Base-by-base conservation (phyloP, 2,888 invertebrate species). In the Dicycla oo region DNA sequence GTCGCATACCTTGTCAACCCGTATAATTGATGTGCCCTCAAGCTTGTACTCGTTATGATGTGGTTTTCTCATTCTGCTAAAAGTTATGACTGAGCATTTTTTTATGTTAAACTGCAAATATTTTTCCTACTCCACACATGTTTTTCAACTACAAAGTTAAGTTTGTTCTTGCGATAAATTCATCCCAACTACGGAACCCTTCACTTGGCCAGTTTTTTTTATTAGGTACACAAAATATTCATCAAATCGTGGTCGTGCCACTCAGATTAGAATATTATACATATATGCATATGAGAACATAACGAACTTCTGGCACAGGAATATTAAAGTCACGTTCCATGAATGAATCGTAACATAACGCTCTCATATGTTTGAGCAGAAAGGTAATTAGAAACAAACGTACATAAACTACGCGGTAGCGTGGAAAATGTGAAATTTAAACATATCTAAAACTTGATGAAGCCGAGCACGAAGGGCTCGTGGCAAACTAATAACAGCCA, bases 251-350 rank as follows among this genome's bases (percentile, higher is more conserved):
- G 6, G 26, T 2, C 26, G 3, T 18, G 18, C 34, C 61, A 30
- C 30, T 40, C n/a, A 30, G 15, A 15, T 67, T 20, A 51, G 5
- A n/a, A 34, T 43, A 20, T 3, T 23, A 43, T 34, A 43, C n/a
- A n/a, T n/a, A n/a, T n/a, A n/a, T 53, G 34, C 23, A 20, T 5
- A 11, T 3, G 34, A 54, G 65, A 53, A 45, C 45, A 26, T 58
- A 69, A 45, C n/a, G 26, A 45, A 51, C 34, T 11, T 45, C 45
- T 26, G 51, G 6, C 40, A 34, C 26, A 26, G 58, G 45, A 45
- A 53, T 20, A 71, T 58, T 69, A 58, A 69, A 71, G 34, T 34
- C 51, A 34, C 40, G 58, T n/a, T 45, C 11, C 26, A 53, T 38
- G n/a, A 53, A 60, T 71, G 13, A 69, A 38, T 56, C 34, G 26